Evolutionary conservation across 2,888 invertebrate species (phyloP), one percentile per base, ranked within the genome.

Genomic region (Strigamia crassipes): DNA sequence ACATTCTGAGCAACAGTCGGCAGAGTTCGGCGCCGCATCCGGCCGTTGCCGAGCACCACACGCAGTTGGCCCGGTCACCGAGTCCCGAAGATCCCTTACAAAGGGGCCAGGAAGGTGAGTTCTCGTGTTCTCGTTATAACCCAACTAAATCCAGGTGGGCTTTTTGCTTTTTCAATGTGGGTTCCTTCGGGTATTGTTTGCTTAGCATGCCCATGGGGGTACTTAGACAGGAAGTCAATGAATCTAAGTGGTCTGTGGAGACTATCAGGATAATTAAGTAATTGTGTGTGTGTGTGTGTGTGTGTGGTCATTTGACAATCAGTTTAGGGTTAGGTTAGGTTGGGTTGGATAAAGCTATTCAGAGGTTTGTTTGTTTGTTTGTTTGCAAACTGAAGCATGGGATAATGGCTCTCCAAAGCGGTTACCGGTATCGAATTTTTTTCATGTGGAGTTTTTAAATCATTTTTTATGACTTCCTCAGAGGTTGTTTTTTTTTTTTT

Each of bases 1-100:
- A 83, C 82, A 83, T 83, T 41, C 61, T 83, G n/a, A 83, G 81
- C 81, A 61, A 82, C 56, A 82, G 31, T 41, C 77, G 82, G 27
- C 81, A 31, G 73, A 73, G 73, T 27, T 15, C 73, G 73, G 73
- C 73, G 73, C 73, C 73, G n/a, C 73, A 73, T 73, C 27, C 73
- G 4, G 73, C 73, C 27, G 56, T 56, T 56, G 73, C 73, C 27
- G 73, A 73, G 31, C 73, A 73, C 27, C 73, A 27, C 13, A 73
- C 73, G 15, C 27, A 73, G 31, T 27, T 73, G 73, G 73, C 73
- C 27, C 73, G 73, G 73, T 73, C 73, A 31, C 73, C 73, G 27
- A 73, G 73, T 31, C 73, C 73, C 31, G 73, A 73, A 12, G 73
- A 73, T 73, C 73, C 73, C 31, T 15, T 13, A 5, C 73, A 73